phyloP scores from a whole-genome alignment of 2,113 vertebrate genomes.

The Carettochelys insculpta region DNA sequence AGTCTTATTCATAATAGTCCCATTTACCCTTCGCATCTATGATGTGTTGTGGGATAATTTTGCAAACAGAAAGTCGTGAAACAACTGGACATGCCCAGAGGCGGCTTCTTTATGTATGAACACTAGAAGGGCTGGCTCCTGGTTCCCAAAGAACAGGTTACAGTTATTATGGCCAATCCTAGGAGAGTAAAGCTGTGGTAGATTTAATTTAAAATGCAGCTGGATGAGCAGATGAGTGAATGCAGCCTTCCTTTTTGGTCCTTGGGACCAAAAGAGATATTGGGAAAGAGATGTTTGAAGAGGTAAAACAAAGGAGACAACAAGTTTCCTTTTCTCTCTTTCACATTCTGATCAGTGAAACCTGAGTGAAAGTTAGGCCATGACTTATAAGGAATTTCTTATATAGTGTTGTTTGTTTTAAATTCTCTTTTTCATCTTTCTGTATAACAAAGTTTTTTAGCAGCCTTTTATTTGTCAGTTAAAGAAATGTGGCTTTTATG shows the following conservation, averaged over 20 bases:
- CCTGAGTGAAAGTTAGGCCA: background rate
- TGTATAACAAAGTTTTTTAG: background rate
- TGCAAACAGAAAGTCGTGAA: background rate
- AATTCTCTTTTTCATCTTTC: background rate
- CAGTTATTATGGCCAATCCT: constrained; percentile 17
- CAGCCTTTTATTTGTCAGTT: background rate
- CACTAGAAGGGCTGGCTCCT: background rate
- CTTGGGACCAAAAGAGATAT: no score
- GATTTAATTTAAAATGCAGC: constrained; percentile 24
- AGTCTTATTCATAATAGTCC: background rate
- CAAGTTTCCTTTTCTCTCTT: background rate
- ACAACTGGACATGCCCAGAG: constrained; percentile 5
- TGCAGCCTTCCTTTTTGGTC: constrained; percentile 9
- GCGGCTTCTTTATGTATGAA: background rate
- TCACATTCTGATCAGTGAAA: background rate
- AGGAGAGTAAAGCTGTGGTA: background rate
- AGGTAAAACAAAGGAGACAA: constrained; percentile 16
- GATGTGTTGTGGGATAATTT: background rate
- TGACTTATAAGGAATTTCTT: constrained; percentile 22
- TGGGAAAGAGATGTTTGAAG: constrained; percentile 37
- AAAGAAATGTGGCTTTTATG: background rate
- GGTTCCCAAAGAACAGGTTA: background rate
- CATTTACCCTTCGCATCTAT: background rate
- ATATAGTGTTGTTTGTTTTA: background rate
- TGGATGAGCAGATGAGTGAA: constrained; percentile 30